phyloP scores from a whole-genome alignment of 2,888 invertebrate genomes.

The Phrixothrix hirtus region DNA sequence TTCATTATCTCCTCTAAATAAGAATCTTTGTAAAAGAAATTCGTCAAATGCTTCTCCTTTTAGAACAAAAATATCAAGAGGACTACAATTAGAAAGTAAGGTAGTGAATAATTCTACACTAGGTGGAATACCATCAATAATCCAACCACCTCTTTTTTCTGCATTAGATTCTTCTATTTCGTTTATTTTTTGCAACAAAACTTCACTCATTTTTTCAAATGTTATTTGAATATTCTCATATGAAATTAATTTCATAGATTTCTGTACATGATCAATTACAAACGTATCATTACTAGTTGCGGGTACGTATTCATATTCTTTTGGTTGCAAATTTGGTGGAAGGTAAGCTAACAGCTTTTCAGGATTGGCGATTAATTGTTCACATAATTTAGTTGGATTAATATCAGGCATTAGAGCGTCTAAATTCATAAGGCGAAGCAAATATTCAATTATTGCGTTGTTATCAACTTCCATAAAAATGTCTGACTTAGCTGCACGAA shows the following conservation, averaged over 20 bases:
- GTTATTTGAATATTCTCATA: constrained; percentile 49
- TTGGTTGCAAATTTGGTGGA: constrained; percentile 49
- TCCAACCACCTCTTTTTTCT: constrained; percentile 58
- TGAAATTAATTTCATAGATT: not conserved
- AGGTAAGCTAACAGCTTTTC: constrained; percentile 47
- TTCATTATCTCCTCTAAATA: constrained; percentile 35
- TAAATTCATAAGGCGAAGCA: too few relatives aligned
- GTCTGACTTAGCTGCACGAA: too few relatives aligned
- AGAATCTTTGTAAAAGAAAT: constrained; percentile 47
- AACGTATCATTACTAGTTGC: constrained; percentile 54
- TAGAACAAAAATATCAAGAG: constrained; percentile 62
- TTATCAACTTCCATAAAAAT: too few relatives aligned
- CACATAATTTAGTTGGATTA: constrained; percentile 15
- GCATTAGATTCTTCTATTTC: too few relatives aligned
- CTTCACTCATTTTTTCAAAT: constrained; percentile 55
- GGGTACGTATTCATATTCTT: constrained; percentile 35
- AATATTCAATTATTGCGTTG: too few relatives aligned
- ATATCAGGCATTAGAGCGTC: too few relatives aligned
- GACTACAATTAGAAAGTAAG: constrained; percentile 57
- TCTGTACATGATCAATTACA: constrained; percentile 56
- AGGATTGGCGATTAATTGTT: constrained; percentile 14
- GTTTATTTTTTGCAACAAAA: constrained; percentile 53
- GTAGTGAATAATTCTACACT: constrained; percentile 58
- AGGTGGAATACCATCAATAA: constrained; percentile 64
- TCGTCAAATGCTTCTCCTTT: constrained; percentile 58